These are phyloP conservation scores for Sitta carolinensis DNA, from an alignment of 2,797 vertebrate species.

Conservation along the genomic window DNA sequence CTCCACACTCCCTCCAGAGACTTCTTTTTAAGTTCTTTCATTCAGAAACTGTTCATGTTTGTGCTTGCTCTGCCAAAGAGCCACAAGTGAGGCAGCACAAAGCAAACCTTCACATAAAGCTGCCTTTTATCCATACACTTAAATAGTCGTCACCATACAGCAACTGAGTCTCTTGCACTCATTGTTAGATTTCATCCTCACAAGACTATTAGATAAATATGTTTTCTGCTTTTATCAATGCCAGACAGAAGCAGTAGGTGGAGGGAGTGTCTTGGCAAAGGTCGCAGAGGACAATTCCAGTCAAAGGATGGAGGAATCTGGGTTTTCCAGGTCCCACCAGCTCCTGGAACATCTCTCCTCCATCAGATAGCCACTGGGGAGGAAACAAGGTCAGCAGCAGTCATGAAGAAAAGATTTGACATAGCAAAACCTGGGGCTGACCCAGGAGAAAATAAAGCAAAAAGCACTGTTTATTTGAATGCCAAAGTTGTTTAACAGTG, in stretches of 20 bases:
- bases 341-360: background rate
- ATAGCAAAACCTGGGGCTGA: background rate
- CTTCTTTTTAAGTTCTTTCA: background rate
- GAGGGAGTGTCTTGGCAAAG: background rate
- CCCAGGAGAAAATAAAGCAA: background rate
- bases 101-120: background rate
- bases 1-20: background rate
- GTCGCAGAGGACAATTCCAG: background rate
- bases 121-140: background rate
- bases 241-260: background rate
- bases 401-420: background rate
- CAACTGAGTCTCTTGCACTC: background rate
- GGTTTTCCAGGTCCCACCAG: background rate
- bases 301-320: background rate
- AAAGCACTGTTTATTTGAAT: background rate
- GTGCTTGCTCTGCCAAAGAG: background rate
- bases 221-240: background rate
- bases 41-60: background rate
- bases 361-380: background rate
- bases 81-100: background rate
- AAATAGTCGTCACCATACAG: background rate
- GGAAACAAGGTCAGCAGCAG: background rate
- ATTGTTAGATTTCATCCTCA: background rate
- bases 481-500: background rate
- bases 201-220: background rate